Evolutionary conservation across 2,797 vertebrate genomes (phyloP), one percentile per base, ranked within the genome.

Genomic region (Hyperoplus immaculatus): DNA sequence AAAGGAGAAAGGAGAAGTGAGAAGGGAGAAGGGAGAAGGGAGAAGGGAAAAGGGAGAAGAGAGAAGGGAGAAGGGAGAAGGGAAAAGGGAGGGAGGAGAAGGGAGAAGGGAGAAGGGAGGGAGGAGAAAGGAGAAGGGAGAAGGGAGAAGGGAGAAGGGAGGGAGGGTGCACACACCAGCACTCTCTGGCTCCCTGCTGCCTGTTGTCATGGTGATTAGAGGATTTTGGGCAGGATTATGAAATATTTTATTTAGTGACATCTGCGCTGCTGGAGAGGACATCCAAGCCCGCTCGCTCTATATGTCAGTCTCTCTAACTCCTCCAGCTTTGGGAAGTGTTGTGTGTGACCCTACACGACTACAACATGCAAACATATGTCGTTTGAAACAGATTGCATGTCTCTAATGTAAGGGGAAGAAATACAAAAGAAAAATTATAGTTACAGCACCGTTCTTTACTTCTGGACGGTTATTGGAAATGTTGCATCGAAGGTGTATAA

Each of bases 201-300:
- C 91, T 92, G 95, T 96, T 95, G 95, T 95, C 94, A 95, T 95
- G 90, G 85, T 92, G 77, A 94, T 96, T 95, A 92, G 90, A 93
- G 90, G 93, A 96, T 94, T 29, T 95, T 94, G 93, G 91, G 93
- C 92, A 94, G 95, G 94, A 96, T 96, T 95, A 94, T 94, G 94
- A 96, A 94, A 90, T 93, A 64, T 95, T 94, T 96, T 86, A 90
- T 82, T 93, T 89, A 92, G 93, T 91, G 90, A 93, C 95, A 95
- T 95, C 95, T 95, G 94, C 89, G 93, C 90, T 93, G 90, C 90
- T 87, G 6, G 66, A 91, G 92, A 94, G 92, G 93, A 94, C 84
- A 84, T 89, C 90, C 89, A 87, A 88, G 86, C 83, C 69, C 56
- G 72, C 78, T 81, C 45, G 42, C 78, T 82, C 78, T 13, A 1